phyloP scores from a whole-genome alignment of 1,140 invertebrate genomes.

The Nylanderia fulva region DNA sequence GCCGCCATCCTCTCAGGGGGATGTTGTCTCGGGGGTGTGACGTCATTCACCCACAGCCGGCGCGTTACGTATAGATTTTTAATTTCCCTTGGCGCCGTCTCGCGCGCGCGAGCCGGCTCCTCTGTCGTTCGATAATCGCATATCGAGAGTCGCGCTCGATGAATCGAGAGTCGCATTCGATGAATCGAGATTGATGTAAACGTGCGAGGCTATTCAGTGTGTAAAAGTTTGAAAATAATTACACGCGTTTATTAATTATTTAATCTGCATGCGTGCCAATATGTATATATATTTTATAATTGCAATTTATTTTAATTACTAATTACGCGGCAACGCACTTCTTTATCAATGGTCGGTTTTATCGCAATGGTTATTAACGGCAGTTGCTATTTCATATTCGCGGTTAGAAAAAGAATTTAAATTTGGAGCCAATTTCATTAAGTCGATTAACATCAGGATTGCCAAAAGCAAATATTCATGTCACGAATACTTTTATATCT shows the following conservation, averaged over 20 bases:
- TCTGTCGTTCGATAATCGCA: neutral
- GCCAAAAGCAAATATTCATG: no score
- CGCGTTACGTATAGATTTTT: slow-evolving; percentile 58
- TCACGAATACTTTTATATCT: no score
- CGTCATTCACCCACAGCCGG: slow-evolving; percentile 50
- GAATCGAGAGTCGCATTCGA: neutral
- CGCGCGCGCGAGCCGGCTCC: neutral
- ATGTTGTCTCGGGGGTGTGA: slow-evolving; percentile 59
- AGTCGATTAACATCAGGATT: no score
- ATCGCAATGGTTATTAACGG: no score
- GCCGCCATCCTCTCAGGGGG: slow-evolving; percentile 44
- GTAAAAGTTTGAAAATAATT: neutral
- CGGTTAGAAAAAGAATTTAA: neutral
- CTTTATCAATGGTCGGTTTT: no score
- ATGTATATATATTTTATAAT: neutral
- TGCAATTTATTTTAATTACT: neutral
- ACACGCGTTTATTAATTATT: no score
- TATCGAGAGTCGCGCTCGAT: neutral
- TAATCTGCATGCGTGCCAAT: no score
- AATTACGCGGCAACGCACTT: no score
- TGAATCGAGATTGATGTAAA: neutral
- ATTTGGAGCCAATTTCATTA: no score
- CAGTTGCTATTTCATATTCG: no score
- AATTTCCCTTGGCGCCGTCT: slow-evolving; percentile 29
- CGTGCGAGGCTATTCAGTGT: no score